Evolutionary conservation across 2,888 invertebrate species (phyloP), one percentile per base, ranked within the genome.

Genomic region (Cantharis nigra): DNA sequence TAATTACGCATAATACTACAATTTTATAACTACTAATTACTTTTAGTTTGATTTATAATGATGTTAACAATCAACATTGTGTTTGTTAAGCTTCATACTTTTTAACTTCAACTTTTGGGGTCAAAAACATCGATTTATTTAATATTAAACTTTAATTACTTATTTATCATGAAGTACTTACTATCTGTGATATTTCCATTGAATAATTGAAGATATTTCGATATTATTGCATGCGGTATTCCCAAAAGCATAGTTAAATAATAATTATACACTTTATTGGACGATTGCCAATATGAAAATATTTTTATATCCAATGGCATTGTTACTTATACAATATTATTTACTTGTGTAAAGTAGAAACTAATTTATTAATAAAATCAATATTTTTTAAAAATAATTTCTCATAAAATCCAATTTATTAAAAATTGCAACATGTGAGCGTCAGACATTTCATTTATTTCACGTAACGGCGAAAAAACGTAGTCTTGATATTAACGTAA

Each of bases 391-490:
- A 26, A n/a, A n/a, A n/a, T 7, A 23, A n/a, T 67, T 18, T 20
- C 20, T 23, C 26, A 67, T 49, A 49, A 49, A 49, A 49, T 49
- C n/a, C n/a, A 49, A 49, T 72, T 73, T 73, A 73, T 67, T 73
- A 73, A 73, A 72, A 73, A 73, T 69, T 73, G 69, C 73, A 73
- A 69, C 73, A 73, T 73, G 73, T 69, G 65, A 20, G 49, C 67
- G 26, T 69, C 72, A 69, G 26, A 69, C 26, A 73, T 69, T 49
- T 69, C 73, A 33, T 73, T 64, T 64, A 64, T 72, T 23, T 33
- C 14, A 69, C 69, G 26, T 73, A 64, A 65, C 72, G 72, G 7
- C 18, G 65, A 23, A 26, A 62, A 62, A 69, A 23, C 69, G 49
- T 49, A 49, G 65, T 67, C 62, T 73, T 69, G 49, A 69, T 64